These are phyloP conservation scores for Pseudomyrmex pallidus DNA, from an alignment of 1,140 invertebrate species.

Conservation along the genomic window DNA sequence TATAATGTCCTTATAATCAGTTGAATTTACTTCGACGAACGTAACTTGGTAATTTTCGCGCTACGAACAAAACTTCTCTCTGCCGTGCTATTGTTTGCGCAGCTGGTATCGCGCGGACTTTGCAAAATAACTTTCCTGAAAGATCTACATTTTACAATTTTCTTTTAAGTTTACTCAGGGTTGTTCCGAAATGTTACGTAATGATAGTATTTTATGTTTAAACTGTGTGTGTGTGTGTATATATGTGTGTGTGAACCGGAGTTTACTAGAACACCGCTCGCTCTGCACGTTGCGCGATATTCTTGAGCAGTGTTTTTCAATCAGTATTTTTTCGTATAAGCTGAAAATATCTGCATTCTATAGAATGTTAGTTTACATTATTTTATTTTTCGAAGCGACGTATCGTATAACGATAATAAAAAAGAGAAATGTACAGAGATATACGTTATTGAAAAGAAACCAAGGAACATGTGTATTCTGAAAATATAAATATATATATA, in stretches of 20 bases:
- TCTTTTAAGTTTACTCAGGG: conserved; percentile 43
- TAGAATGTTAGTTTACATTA: too few species aligned
- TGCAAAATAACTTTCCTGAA: conserved; percentile 34
- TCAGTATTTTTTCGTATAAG: conserved; percentile 4
- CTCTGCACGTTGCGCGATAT: not conserved
- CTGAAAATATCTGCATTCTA: conserved; percentile 8
- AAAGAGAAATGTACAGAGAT: not conserved
- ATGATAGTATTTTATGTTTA: conserved; percentile 45
- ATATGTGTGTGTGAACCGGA: not conserved
- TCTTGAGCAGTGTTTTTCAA: conserved; percentile 40
- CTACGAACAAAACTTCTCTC: conserved; percentile 23
- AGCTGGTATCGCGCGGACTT: conserved; percentile 39
- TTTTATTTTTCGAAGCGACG: too few species aligned
- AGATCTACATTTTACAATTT: conserved; percentile 53
- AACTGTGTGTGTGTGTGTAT: not conserved
- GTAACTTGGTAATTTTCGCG: conserved; percentile 50
- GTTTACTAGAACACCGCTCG: not conserved
- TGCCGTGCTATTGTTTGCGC: conserved; percentile 51
- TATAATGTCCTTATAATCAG: conserved; percentile 54
- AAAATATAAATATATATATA: not conserved
- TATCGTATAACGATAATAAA: not conserved
- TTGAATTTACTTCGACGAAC: conserved; percentile 51
- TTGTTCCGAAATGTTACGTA: conserved; percentile 28
- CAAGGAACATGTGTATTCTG: not conserved
- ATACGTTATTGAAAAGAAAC: not conserved